Evolutionary conservation across 2,113 vertebrate genomes (phyloP).

Genomic region (Garra rufa): DNA sequence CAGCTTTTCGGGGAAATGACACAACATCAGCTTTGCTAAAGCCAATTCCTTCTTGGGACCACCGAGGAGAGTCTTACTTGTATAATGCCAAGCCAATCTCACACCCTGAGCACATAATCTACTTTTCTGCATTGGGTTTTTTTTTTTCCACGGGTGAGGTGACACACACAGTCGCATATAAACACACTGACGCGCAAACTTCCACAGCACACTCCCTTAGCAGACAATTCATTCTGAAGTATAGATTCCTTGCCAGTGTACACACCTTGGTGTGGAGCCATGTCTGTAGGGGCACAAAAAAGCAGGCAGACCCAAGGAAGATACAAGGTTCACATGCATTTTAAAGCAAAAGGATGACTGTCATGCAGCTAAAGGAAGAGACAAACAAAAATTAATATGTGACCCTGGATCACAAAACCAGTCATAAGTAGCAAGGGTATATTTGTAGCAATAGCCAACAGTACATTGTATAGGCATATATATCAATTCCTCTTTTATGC

Average conservation of each 20-base stretch:
- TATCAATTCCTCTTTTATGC: too few species aligned
- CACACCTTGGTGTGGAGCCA: background rate
- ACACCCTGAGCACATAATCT: slow-evolving; percentile 31
- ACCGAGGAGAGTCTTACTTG: slow-evolving; percentile 8
- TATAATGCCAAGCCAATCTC: slow-evolving; percentile 18
- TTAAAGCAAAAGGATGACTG: background rate
- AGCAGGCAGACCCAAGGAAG: background rate
- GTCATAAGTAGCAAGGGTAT: too few species aligned
- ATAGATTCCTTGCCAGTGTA: slow-evolving; percentile 4
- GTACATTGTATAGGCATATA: too few species aligned
- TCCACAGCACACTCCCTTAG: background rate
- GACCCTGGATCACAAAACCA: too few species aligned
- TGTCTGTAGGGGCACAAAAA: background rate
- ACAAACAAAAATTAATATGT: background rate
- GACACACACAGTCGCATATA: background rate
- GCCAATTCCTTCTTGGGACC: slow-evolving; percentile 27
- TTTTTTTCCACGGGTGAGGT: background rate
- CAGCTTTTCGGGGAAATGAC: slow-evolving; percentile 70
- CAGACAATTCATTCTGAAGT: background rate
- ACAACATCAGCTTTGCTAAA: slow-evolving; percentile 54
- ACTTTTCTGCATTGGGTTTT: slow-evolving; percentile 19
- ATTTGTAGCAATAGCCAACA: too few species aligned
- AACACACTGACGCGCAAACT: background rate
- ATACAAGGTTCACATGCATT: background rate
- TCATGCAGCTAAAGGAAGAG: background rate